A percentile compares a stretch with the other conserved stretches of the same genome.
Conservation (phyloP, 2,888 invertebrate genomes). For the Andrena fulva region DNA sequence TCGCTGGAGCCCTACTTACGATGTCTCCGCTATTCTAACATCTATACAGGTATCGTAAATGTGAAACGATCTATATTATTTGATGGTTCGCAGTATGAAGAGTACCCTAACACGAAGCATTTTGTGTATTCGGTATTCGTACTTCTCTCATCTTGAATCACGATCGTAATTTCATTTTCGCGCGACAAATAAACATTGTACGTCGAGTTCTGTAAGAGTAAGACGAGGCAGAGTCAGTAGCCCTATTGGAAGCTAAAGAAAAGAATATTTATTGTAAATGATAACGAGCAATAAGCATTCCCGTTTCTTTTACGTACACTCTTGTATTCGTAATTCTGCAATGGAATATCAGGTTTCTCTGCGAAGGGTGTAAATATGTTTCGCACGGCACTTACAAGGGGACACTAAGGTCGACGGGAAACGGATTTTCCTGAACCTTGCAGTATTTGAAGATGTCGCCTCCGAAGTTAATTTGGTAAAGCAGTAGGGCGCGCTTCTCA, state of each 20-base stretch:
- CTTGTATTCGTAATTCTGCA: conserved; percentile 2
- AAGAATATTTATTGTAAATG: background rate
- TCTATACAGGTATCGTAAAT: conserved; percentile 95
- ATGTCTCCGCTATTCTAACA: conserved; percentile 99
- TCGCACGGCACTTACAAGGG: conserved; percentile 58
- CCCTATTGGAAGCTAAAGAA: background rate
- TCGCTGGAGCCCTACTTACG: conserved; percentile 99
- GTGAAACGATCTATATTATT: background rate
- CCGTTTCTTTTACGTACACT: conserved; percentile 5
- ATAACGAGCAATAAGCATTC: background rate
- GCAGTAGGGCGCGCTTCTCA: too few relatives aligned
- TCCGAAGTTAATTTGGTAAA: too few relatives aligned
- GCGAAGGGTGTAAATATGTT: conserved; percentile 22
- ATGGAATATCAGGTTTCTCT: conserved; percentile 17
- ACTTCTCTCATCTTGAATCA: background rate
- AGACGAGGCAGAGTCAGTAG: background rate
- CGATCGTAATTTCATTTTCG: background rate
- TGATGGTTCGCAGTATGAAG: background rate
- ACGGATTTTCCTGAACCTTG: too few relatives aligned
- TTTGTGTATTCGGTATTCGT: background rate
- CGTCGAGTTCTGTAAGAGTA: conserved; percentile 10
- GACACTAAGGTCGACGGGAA: too few relatives aligned
- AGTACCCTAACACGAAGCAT: background rate
- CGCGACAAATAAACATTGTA: conserved; percentile 13
- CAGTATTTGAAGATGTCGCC: too few relatives aligned